Evolutionary conservation across 2,113 vertebrate species (phyloP).

Genomic region (Strigops habroptila): DNA sequence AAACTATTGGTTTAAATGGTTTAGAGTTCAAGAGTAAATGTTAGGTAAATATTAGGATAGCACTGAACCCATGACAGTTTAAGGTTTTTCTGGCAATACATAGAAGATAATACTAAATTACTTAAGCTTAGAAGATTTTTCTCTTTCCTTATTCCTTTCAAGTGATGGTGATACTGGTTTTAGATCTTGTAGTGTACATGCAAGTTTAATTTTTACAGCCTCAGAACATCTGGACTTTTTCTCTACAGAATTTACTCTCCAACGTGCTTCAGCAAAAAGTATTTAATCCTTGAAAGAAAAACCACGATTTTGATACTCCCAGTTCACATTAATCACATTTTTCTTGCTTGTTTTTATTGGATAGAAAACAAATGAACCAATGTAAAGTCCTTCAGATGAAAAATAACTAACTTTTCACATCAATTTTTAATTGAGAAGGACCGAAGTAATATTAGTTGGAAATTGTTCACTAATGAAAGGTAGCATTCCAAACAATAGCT

Average conservation of each 20-base stretch:
- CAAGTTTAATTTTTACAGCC: neutral
- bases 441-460: neutral
- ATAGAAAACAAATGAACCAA: neutral
- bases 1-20: neutral
- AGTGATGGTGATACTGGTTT: neutral
- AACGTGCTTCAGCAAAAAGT: neutral
- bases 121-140: neutral
- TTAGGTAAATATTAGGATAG: neutral
- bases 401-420: neutral
- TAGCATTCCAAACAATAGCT: neutral
- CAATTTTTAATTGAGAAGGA: neutral
- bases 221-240: neutral
- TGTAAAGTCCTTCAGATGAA: neutral
- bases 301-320: neutral
- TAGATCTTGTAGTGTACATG: neutral
- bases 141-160: neutral
- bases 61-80: neutral
- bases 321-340: neutral
- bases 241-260: neutral
- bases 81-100: neutral
- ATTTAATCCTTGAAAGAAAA: neutral
- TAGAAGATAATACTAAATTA: neutral
- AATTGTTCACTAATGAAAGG: neutral
- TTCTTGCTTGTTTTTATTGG: neutral
- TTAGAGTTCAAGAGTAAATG: neutral